Percentiles rank a stretch among this genome's conserved stretches.
phyloP scores from a whole-genome alignment of 92 coral and sea anemone genomes.

The Nematostella vectensis region DNA sequence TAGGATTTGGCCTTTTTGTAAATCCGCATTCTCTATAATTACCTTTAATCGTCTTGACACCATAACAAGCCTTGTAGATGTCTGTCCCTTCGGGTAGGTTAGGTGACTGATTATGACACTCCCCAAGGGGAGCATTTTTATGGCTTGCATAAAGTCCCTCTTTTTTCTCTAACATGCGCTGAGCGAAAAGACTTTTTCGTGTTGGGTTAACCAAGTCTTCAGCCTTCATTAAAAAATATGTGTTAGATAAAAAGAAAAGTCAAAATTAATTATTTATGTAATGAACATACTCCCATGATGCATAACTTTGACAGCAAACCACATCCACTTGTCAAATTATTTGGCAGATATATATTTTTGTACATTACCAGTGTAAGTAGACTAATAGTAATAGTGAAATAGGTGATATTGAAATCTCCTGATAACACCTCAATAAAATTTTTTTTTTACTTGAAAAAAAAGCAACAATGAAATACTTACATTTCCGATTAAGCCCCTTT shows the following conservation, averaged over 20 bases:
- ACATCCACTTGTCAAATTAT: no score
- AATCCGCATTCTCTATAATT: no score
- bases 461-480: no score
- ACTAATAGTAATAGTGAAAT: no score
- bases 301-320: neutral
- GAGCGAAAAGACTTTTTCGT: slow-evolving; percentile 71
- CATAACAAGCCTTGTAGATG: slow-evolving; percentile 76
- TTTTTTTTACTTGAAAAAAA: no score
- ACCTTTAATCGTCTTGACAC: slow-evolving; percentile 89
- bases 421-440: no score
- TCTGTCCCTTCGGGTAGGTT: slow-evolving; percentile 81
- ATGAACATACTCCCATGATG: neutral
- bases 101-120: slow-evolving; percentile 74
- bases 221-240: slow-evolving; percentile 51
- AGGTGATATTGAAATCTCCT: no score
- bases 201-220: slow-evolving; percentile 87
- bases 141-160: slow-evolving; percentile 74
- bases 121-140: slow-evolving; percentile 77
- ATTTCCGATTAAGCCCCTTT: no score
- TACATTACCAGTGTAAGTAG: no score
- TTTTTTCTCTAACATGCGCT: slow-evolving; percentile 77
- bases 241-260: neutral
- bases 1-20: no score
- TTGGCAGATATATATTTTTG: no score
- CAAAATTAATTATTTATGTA: neutral